These are phyloP conservation scores for Anser brachyrhynchus DNA, from an alignment of 2,113 vertebrate genomes.

Conservation along the genomic window DNA sequence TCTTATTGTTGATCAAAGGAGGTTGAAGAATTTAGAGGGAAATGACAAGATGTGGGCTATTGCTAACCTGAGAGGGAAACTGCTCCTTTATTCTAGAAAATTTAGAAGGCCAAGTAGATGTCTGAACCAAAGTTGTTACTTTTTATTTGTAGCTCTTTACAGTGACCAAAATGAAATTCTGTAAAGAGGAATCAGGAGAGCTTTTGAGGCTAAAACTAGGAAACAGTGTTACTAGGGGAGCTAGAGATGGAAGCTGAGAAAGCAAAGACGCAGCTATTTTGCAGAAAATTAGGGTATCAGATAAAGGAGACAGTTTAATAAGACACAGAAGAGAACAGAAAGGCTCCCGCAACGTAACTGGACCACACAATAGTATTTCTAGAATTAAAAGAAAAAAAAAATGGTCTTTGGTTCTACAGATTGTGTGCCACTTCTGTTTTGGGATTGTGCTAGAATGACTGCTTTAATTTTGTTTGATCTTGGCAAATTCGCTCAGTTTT, in stretches of 20 bases:
- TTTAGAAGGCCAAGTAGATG: slow-evolving; percentile 77
- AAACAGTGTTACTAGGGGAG: slow-evolving; percentile 75
- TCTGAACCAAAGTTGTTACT: slow-evolving; percentile 90
- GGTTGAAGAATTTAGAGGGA: slow-evolving; percentile 81
- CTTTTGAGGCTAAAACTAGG: slow-evolving; percentile 73
- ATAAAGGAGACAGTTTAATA: slow-evolving; percentile 66
- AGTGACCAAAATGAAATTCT: slow-evolving; percentile 87
- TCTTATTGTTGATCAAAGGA: slow-evolving; percentile 88
- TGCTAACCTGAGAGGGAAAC: slow-evolving; percentile 78
- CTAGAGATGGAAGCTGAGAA: slow-evolving; percentile 69
- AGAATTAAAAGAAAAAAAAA: slow-evolving; percentile 12
- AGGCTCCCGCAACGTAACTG: slow-evolving; percentile 81
- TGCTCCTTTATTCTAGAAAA: slow-evolving; percentile 78
- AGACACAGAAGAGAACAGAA: slow-evolving; percentile 74
- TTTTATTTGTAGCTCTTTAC: slow-evolving; percentile 79
- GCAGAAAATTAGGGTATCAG: slow-evolving; percentile 37
- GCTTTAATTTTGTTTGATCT: slow-evolving; percentile 73
- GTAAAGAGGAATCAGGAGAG: slow-evolving; percentile 58
- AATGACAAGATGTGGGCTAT: slow-evolving; percentile 76
- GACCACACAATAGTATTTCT: slow-evolving; percentile 78
- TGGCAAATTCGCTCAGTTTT: slow-evolving; percentile 81
- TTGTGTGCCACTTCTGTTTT: slow-evolving; percentile 83
- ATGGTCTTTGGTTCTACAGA: slow-evolving; percentile 73
- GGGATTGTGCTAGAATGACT: slow-evolving; percentile 70
- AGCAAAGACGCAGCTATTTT: slow-evolving; percentile 51